Percentiles rank a stretch among this genome's conserved stretches.
Evolutionary conservation across 2,113 vertebrate species (phyloP).

Genomic region (Columba livia): DNA sequence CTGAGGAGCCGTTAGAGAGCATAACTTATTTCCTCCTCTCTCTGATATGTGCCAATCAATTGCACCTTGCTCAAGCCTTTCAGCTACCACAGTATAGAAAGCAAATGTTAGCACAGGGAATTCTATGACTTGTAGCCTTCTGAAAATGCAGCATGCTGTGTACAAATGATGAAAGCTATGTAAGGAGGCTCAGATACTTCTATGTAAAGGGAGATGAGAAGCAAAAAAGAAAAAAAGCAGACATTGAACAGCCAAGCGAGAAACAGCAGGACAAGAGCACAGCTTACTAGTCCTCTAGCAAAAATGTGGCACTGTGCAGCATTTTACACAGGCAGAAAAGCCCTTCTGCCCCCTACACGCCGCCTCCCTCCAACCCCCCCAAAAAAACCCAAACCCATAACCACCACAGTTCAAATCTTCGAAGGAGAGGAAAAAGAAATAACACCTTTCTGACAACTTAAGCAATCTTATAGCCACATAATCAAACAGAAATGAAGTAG

Average conservation of each 20-base stretch:
- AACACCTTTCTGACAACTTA: not conserved
- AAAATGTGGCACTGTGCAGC: not conserved
- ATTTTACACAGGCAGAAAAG: not conserved
- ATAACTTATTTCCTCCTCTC: not conserved
- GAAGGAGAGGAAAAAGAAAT: not conserved
- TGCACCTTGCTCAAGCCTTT: not conserved
- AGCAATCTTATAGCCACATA: not conserved
- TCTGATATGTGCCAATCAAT: not conserved
- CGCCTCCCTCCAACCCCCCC: rapidly evolving
- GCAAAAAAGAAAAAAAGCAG: not conserved
- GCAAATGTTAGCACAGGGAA: not conserved
- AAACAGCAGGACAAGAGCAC: not conserved
- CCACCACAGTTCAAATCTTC: not conserved
- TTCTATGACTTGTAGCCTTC: not conserved
- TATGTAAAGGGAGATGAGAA: not conserved
- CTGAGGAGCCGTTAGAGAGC: not conserved
- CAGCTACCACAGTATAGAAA: not conserved
- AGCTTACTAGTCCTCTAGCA: not conserved
- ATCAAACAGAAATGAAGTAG: not conserved
- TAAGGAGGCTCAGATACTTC: not conserved
- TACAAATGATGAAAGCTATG: not conserved
- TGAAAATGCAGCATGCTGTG: not conserved
- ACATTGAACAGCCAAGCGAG: not conserved
- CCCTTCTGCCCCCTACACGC: not conserved
- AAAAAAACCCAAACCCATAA: not conserved